Conservation (phyloP, 2,113 vertebrate species). For the Tragelaphus scriptus region DNA sequence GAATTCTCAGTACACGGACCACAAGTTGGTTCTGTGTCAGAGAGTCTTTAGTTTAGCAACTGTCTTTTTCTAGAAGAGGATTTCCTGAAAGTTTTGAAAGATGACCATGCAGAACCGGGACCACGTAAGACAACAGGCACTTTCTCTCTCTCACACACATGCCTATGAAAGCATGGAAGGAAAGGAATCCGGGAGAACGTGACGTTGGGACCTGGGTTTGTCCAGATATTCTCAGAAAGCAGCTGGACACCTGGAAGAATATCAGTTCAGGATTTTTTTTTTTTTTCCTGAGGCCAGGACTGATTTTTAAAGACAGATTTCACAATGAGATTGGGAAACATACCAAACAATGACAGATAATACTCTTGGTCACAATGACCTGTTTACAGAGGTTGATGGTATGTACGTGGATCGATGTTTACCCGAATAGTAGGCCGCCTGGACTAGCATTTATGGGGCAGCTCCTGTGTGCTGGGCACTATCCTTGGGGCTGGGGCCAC, state of each 20-base stretch:
- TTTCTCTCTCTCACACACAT: not conserved
- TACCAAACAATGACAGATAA: not conserved
- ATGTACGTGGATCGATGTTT: accelerated
- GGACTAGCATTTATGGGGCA: not conserved
- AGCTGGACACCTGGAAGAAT: not conserved
- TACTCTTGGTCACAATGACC: not conserved
- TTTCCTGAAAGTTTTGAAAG: conserved; percentile 28
- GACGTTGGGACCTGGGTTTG: not conserved
- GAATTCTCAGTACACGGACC: accelerated
- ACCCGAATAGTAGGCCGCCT: accelerated
- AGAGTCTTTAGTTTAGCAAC: not conserved
- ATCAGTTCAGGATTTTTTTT: not conserved
- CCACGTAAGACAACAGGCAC: accelerated
- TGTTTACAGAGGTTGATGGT: accelerated
- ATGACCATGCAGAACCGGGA: not conserved
- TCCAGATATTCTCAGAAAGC: not conserved
- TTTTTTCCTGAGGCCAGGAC: not conserved
- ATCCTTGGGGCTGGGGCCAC: not conserved
- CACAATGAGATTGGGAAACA: not conserved
- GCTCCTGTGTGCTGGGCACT: too few relatives aligned
- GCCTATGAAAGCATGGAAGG: not conserved
- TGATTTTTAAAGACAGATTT: not conserved
- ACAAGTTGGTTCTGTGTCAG: not conserved
- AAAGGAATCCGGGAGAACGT: not conserved
- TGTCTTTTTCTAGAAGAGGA: not conserved